A percentile compares a stretch with the other conserved stretches of the same genome.
Conservation (phyloP, 2,113 vertebrate species). For the Lagenorhynchus albirostris region DNA sequence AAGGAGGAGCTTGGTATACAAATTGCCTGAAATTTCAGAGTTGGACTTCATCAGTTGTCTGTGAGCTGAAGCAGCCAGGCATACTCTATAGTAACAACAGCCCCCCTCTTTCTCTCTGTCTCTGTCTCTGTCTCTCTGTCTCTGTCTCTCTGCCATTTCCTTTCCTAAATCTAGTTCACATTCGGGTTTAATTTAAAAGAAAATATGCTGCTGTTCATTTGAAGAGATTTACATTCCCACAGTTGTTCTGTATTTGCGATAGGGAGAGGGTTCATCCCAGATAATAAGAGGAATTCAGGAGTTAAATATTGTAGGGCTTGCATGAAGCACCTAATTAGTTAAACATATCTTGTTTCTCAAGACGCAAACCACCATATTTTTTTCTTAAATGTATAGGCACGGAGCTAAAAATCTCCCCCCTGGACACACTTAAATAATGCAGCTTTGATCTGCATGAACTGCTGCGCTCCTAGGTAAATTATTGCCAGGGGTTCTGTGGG, state of each 20-base stretch:
- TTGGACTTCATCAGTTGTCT: slow-evolving; percentile 62
- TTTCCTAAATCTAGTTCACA: neutral
- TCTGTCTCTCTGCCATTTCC: neutral
- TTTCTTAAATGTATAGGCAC: slow-evolving; percentile 48
- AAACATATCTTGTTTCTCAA: slow-evolving; percentile 36
- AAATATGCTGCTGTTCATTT: neutral
- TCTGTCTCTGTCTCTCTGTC: neutral
- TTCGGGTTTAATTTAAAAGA: neutral
- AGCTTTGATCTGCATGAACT: slow-evolving; percentile 81
- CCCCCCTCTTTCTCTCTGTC: neutral
- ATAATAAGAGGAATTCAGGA: neutral
- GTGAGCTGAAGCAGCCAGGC: slow-evolving; percentile 37
- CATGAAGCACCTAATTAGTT: neutral
- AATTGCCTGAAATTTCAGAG: slow-evolving; percentile 69
- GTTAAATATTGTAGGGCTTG: slow-evolving; percentile 10
- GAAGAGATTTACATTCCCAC: neutral
- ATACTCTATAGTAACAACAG: slow-evolving; percentile 28
- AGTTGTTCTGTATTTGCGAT: neutral
- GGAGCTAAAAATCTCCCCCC: slow-evolving; percentile 74
- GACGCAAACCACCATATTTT: neutral
- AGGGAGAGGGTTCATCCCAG: neutral
- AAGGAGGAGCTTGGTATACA: slow-evolving; percentile 81
- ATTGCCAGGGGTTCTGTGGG: slow-evolving; percentile 53
- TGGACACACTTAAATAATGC: slow-evolving; percentile 79
- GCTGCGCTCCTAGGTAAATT: slow-evolving; percentile 47